phyloP scores from a whole-genome alignment of 2,888 invertebrate genomes.

The Pycnomerus fuliginosus region DNA sequence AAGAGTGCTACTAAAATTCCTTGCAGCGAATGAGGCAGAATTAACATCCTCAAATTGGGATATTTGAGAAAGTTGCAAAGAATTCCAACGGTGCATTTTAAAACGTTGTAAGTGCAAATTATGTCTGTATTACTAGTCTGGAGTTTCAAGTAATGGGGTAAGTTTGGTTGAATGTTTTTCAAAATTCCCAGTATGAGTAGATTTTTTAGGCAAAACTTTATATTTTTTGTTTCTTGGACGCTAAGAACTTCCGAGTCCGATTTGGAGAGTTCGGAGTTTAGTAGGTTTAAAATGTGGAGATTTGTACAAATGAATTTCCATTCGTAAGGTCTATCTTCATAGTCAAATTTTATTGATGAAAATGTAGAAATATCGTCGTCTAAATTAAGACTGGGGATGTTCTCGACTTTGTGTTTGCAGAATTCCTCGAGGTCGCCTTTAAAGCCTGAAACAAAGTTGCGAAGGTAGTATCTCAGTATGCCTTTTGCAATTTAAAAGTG shows the following conservation, averaged over 20 bases:
- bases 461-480: not conserved
- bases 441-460: constrained; percentile 4
- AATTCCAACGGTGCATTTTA: constrained; percentile 56
- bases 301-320: constrained; percentile 54
- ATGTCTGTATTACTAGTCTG: constrained; percentile 40
- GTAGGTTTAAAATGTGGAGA: constrained; percentile 52
- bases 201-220: constrained; percentile 64
- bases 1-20: constrained; percentile 67
- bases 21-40: constrained; percentile 59
- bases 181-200: constrained; percentile 66
- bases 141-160: constrained; percentile 31
- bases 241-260: constrained; percentile 57
- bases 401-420: constrained; percentile 5
- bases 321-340: constrained; percentile 34
- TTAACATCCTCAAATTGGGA: constrained; percentile 58
- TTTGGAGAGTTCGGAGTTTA: constrained; percentile 32
- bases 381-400: not conserved
- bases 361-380: constrained; percentile 28
- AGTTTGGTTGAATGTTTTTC: constrained; percentile 62
- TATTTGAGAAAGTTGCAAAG: constrained; percentile 55
- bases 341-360: constrained; percentile 29
- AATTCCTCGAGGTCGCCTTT: constrained; percentile 10
- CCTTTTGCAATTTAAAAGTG: not conserved
- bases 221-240: constrained; percentile 64
- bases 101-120: constrained; percentile 55